Base-by-base conservation (phyloP, 2,113 vertebrate genomes). In the Columbina picui region DNA sequence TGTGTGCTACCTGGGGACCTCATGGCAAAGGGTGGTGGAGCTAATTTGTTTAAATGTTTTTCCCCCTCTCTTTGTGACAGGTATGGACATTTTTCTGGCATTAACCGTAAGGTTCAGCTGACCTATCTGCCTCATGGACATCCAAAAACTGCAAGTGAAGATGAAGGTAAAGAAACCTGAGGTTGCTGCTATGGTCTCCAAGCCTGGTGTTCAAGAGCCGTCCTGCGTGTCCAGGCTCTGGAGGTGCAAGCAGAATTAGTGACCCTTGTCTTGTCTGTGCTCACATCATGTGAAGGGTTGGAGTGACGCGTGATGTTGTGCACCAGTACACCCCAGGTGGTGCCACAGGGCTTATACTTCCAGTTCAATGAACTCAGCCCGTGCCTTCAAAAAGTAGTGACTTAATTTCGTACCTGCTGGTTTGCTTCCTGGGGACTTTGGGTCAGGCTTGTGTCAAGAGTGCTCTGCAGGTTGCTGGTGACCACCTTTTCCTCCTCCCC, bases 51-150 rank as follows among this genome's bases (percentile, higher is more conserved):
- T 67, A 59, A 29, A 7, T 14, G 22, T 7, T 27, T 26, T 43
- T 1, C 12, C 27, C 30, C 61, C 21, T 57, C 56, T 73, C 70
- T 30, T 61, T 63, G 23, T 85, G 82, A 26, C 97, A 99, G 99
- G 99, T 99, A 99, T 21, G 99, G 99, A 11, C 99, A 99, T 97
- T 99, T 99, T 97, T 99, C 99, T 64, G 99, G 99, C 82, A 99
- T 99, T 97, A 99, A 99, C 96, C 98, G 99, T 85, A 99, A 99
- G 91, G 99, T 99, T 67, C 99, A 99, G 92, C 93, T 99, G 69
- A 99, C 99, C 17, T 99, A 99, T 87, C 97, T 99, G 95, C 99
- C 99, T 85, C 98, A 99, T 61, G 99, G 99, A 86, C 99, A 98
- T 84, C 98, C 98, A 57, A 99, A 99, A 96, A 98, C 98, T 75